Evolutionary conservation across 2,797 vertebrate genomes (phyloP).

Genomic region (Lepus townsendii): DNA sequence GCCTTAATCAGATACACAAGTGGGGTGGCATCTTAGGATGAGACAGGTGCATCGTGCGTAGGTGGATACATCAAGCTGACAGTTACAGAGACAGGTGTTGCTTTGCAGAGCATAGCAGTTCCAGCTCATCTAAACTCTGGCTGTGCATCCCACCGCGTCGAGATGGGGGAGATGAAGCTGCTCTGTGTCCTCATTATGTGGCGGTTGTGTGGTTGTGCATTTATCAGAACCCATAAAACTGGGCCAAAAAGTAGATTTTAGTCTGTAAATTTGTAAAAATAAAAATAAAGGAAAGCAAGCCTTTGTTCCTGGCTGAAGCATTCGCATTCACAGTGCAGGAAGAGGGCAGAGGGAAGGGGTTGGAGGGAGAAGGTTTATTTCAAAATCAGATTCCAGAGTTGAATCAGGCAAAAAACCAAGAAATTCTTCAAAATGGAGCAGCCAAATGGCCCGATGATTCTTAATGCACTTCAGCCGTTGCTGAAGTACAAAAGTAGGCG

Average conservation of each 20-base stretch:
- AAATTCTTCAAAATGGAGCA: neutral
- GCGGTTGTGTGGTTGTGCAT: neutral
- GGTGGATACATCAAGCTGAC: no score
- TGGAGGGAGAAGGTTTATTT: neutral
- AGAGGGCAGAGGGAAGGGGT: neutral
- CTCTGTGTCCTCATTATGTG: neutral
- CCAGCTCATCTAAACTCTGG: no score
- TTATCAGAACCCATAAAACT: neutral
- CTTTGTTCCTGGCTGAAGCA: neutral
- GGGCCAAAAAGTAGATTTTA: neutral
- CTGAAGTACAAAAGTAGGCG: neutral
- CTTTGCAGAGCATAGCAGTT: no score
- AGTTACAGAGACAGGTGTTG: no score
- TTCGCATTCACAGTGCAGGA: neutral
- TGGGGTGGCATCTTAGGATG: no score
- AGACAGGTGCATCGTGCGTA: no score
- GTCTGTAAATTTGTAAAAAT: neutral
- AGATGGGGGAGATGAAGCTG: neutral
- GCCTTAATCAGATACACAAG: no score
- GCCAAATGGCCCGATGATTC: neutral
- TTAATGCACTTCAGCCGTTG: neutral
- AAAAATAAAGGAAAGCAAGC: neutral
- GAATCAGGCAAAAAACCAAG: neutral
- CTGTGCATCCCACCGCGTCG: no score
- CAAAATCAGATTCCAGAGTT: neutral